Conservation (phyloP, 2,113 vertebrate species). For the Opisthocomus hoazin region DNA sequence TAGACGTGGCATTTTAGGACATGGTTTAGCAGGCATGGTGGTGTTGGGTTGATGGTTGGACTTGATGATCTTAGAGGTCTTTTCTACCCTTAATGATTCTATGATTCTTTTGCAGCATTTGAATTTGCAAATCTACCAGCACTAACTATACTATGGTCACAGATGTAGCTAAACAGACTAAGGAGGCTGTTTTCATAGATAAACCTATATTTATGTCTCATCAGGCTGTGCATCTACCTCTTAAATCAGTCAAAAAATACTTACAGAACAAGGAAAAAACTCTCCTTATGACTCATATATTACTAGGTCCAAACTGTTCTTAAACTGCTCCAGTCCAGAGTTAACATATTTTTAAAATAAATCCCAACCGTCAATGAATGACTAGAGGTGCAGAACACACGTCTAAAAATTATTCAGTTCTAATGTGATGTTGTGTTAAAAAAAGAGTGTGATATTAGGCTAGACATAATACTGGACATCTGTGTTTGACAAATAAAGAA, state of each 20-base stretch:
- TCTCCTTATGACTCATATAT: background rate
- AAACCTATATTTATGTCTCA: background rate
- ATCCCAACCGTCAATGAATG: background rate
- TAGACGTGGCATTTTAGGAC: too few species aligned
- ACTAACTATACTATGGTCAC: background rate
- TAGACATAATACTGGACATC: background rate
- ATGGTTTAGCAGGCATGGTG: too few species aligned
- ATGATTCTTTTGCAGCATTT: background rate
- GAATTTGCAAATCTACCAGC: background rate
- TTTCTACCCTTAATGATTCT: too few species aligned
- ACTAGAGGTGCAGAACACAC: background rate
- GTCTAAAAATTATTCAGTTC: background rate
- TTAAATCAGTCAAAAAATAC: background rate
- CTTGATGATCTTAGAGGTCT: too few species aligned
- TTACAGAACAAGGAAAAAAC: background rate
- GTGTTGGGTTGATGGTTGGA: too few species aligned
- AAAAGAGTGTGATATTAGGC: background rate
- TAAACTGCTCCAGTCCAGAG: background rate
- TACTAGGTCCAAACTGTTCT: background rate
- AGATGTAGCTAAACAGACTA: background rate
- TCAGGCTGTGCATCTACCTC: background rate
- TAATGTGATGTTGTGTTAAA: background rate
- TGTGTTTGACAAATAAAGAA: conserved; percentile 15
- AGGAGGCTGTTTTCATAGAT: background rate
- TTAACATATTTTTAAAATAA: conserved; percentile 6